These are phyloP conservation scores for Cheilosia vernalis DNA, from an alignment of 2,888 invertebrate species.

Conservation along the genomic window DNA sequence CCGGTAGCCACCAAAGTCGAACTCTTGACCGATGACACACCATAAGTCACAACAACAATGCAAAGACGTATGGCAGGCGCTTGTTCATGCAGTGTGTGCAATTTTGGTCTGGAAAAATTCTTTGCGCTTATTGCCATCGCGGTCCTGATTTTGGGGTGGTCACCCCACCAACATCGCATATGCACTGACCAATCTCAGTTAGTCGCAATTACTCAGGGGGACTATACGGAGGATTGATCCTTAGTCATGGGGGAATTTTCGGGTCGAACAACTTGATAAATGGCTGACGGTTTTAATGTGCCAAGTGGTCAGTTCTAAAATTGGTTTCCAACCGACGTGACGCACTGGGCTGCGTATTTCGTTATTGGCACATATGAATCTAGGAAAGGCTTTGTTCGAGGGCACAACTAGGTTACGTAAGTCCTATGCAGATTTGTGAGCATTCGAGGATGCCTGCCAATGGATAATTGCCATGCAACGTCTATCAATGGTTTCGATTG, in stretches of 20 bases:
- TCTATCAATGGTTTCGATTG: conserved; percentile 25
- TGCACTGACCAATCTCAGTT: conserved; percentile 14
- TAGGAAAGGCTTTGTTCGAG: background rate
- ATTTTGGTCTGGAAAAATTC: conserved; percentile 22
- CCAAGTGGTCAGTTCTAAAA: conserved; percentile 55
- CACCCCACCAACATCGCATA: background rate
- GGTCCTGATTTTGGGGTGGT: conserved; percentile 8
- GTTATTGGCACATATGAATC: conserved; percentile 6
- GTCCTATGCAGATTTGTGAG: conserved; percentile 2
- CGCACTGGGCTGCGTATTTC: background rate
- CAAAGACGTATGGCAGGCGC: background rate
- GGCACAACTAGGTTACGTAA: background rate
- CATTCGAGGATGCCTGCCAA: background rate
- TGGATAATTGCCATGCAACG: conserved; percentile 6
- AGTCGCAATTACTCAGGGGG: conserved; percentile 21
- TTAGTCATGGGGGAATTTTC: conserved; percentile 44
- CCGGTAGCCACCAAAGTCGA: conserved; percentile 29
- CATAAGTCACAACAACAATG: conserved; percentile 67
- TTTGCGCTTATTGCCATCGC: conserved; percentile 15
- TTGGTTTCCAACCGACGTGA: conserved; percentile 48
- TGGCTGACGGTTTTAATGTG: conserved; percentile 63
- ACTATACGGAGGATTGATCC: conserved; percentile 22
- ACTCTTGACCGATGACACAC: conserved; percentile 68
- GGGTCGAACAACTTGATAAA: conserved; percentile 55
- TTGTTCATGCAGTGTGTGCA: conserved; percentile 30